phyloP scores from a whole-genome alignment of 2,888 invertebrate species.

The Ceraclea dissimilis region DNA sequence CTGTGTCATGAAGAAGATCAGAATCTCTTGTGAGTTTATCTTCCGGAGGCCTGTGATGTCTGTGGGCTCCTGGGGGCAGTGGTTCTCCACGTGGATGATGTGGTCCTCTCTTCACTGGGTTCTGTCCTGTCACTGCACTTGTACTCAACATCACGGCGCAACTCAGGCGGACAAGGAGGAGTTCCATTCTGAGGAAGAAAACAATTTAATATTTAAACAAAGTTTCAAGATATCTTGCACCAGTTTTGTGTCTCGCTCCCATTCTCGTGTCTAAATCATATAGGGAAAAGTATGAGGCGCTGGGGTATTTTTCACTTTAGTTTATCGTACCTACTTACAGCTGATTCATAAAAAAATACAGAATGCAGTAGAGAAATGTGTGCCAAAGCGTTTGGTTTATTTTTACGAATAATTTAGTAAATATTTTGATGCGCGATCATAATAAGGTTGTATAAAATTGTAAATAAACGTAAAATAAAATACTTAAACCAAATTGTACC shows the following conservation, averaged over 20 bases:
- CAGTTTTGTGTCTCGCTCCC: too few species aligned
- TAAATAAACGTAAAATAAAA: too few species aligned
- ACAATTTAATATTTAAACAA: neutral
- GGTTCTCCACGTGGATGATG: conserved; percentile 54
- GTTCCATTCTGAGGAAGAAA: conserved; percentile 24
- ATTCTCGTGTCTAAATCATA: too few species aligned
- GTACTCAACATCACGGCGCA: conserved; percentile 31
- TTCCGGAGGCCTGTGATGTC: conserved; percentile 55
- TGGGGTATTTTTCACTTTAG: too few species aligned
- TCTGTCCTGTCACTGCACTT: conserved; percentile 33
- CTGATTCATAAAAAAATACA: too few species aligned
- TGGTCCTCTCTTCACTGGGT: conserved; percentile 50
- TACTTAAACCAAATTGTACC: too few species aligned
- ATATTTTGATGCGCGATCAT: too few species aligned
- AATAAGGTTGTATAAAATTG: too few species aligned
- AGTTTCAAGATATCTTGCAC: too few species aligned
- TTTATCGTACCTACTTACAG: too few species aligned
- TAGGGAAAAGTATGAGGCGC: too few species aligned
- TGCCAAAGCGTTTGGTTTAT: neutral
- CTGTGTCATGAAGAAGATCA: conserved; percentile 65
- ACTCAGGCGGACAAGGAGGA: conserved; percentile 27
- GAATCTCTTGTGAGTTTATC: conserved; percentile 62
- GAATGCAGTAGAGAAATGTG: neutral
- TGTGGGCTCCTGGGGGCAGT: conserved; percentile 32
- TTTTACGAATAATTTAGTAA: too few species aligned